Evolutionary conservation across 2,797 vertebrate species (phyloP), one percentile per base, ranked within the genome.

Genomic region (Phylloscopus collybita): DNA sequence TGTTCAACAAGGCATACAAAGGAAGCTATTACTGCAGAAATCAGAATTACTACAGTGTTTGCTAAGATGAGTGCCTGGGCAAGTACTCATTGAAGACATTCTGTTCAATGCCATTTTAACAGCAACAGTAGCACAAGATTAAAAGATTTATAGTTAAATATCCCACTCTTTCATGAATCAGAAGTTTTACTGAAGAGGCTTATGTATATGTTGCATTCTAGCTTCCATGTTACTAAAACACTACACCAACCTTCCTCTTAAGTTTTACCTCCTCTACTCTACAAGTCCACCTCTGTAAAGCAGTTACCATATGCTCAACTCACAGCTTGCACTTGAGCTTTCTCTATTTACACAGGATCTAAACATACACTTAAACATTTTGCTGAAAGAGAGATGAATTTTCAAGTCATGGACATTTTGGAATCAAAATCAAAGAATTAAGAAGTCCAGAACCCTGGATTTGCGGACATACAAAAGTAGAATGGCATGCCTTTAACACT

Each of bases 261-360:
- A 87, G 82, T 60, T 93, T 82, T 70, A 92, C 56, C 57, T 95
- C 64, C 79, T 88, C 79, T 82, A 47, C 42, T 91, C 85, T n/a
- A 16, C 69, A 86, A 91, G 62, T 76, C 89, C 85, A 94, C 74
- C 69, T 92, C 91, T 90, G 78, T 90, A 81, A 86, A 88, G 78
- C 42, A 88, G 45, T 38, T 54, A 84, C 70, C 86, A 81, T 88
- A 84, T 60, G 74, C 73, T 88, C 76, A 84, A 45, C 61, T 90
- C 86, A 67, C 86, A 94, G 93, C 38, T 75, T 92, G 32, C 53
- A 36, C 79, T 66, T 44, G 49, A 92, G 66, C 22, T 82, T 94
- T 18, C 83, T 76, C 86, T 75, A 45, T 49, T 87, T 74, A 71
- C 38, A 30, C 60, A 75, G 29, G 84, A 73, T 70, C 79, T 76